Percentiles rank a stretch among this genome's conserved stretches.
phyloP scores from a whole-genome alignment of 2,888 invertebrate genomes.

The Drosophila mercatorum region DNA sequence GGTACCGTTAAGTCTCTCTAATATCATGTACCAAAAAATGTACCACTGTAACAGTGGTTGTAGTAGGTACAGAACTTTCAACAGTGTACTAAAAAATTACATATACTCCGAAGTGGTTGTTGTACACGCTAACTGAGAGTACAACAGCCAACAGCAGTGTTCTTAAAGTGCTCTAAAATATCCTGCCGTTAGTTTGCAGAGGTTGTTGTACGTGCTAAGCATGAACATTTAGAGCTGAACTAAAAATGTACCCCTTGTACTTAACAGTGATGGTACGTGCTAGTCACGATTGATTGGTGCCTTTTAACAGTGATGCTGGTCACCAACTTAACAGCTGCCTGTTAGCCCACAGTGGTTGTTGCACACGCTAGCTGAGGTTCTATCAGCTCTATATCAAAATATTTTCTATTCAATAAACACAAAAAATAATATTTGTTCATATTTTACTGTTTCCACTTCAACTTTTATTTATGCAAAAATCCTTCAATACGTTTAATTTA shows the following conservation, averaged over 20 bases:
- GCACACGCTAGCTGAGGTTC: neutral
- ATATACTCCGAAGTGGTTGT: no score
- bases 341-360: neutral
- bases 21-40: neutral
- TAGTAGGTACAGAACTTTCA: neutral
- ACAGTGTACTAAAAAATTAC: neutral
- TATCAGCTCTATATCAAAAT: no score
- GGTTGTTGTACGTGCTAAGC: neutral
- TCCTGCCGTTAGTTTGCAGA: conserved; percentile 11
- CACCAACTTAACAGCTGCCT: neutral
- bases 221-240: no score
- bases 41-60: neutral
- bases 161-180: conserved; percentile 11
- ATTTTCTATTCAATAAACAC: no score
- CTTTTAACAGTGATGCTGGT: no score
- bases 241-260: no score
- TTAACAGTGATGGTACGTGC: no score
- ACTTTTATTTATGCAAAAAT: conserved; percentile 75
- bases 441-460: conserved; percentile 53
- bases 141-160: neutral
- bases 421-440: no score
- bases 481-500: conserved; percentile 62
- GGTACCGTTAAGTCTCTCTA: neutral
- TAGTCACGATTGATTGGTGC: no score
- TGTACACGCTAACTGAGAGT: neutral